Evolutionary conservation across 2,797 vertebrate species (phyloP).

Genomic region (Pyrocephalus nanus): DNA sequence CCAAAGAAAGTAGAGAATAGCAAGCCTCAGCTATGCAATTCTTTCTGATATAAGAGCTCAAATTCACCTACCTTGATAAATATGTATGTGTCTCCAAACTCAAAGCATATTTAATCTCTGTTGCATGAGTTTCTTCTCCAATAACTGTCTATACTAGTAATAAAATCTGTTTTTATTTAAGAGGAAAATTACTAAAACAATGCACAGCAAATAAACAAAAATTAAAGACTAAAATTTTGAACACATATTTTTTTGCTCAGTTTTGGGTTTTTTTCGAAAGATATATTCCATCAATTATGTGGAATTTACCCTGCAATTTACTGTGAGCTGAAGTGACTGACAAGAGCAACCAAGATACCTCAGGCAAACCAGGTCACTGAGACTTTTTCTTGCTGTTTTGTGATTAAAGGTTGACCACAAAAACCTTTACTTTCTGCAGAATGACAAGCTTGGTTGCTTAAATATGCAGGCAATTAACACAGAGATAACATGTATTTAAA

Average conservation of each 20-base stretch:
- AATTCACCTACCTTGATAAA: not conserved
- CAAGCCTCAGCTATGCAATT: not conserved
- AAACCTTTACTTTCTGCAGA: conserved; percentile 24
- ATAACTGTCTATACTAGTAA: not conserved
- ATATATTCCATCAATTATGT: not conserved
- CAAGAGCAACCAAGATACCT: conserved; percentile 28
- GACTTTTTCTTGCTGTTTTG: conserved; percentile 20
- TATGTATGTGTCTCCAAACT: not conserved
- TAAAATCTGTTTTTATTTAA: not conserved
- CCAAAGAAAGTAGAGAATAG: not conserved
- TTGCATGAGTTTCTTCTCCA: not conserved
- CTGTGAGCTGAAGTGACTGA: conserved; percentile 19
- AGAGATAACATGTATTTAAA: conserved; percentile 55
- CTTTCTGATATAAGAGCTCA: not conserved
- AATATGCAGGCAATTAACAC: conserved; percentile 55
- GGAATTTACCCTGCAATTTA: conserved; percentile 50
- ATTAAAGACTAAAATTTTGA: not conserved
- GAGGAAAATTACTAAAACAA: not conserved
- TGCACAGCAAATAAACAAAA: not conserved
- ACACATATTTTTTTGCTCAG: not conserved
- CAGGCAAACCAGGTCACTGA: conserved; percentile 3
- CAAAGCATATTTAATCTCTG: not conserved
- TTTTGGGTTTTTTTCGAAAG: not conserved
- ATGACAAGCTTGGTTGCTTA: not conserved
- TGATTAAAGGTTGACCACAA: conserved; percentile 44